Evolutionary conservation across 2,888 invertebrate genomes (phyloP).

Genomic region (Ochropleura leucogaster): DNA sequence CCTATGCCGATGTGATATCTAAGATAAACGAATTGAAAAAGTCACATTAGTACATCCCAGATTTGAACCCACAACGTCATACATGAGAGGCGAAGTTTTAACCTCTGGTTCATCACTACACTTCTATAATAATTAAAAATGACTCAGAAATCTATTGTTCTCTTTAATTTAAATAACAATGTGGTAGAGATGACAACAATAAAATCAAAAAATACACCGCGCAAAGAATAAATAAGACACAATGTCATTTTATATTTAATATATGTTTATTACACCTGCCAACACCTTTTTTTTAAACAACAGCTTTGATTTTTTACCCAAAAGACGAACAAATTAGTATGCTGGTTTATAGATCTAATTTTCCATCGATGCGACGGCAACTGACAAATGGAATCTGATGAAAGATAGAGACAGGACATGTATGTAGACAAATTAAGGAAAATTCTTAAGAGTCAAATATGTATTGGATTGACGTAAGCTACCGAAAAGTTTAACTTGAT

Average conservation of each 20-base stretch:
- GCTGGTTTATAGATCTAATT: not conserved
- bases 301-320: not conserved
- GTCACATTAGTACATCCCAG: no score
- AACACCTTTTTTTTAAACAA: not conserved
- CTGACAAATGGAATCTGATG: not conserved
- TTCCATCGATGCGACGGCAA: not conserved
- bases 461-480: no score
- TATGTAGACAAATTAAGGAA: no score
- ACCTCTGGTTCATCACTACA: no score
- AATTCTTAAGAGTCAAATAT: no score
- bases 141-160: not conserved
- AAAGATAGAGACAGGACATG: no score
- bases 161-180: slow-evolving; percentile 23
- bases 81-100: no score
- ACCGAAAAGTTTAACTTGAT: no score
- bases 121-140: not conserved
- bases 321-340: not conserved
- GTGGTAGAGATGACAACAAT: slow-evolving; percentile 1
- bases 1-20: no score
- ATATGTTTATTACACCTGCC: not conserved
- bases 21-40: no score
- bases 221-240: slow-evolving; percentile 1
- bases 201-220: slow-evolving; percentile 14
- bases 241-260: not conserved
- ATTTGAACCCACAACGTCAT: no score